Base-by-base conservation (phyloP, 2,113 vertebrate genomes). In the Channa argus region DNA sequence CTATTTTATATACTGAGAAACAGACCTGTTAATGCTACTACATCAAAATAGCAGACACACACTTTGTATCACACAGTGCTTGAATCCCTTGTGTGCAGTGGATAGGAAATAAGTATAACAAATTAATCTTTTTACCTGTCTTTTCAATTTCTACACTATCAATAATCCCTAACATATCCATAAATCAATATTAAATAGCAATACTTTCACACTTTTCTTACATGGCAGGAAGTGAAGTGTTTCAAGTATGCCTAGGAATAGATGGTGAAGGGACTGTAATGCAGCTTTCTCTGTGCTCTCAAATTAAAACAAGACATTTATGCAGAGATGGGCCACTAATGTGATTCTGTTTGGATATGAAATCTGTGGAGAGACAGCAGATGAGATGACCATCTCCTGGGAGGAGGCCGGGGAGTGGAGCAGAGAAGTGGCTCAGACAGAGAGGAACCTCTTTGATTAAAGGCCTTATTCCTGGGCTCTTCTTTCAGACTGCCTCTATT, bases 381-480 rank as follows among this genome's bases (percentile, higher is more conserved):
- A 85, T 60, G 74, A 87, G 84, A 83, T 86, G 82, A 55, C 78
- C 83, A 71, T 81, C 85, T 85, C 78, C 51, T 58, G 79, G 74
- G 79, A 86, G 63, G 73, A 86, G 75, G 63, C 59, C 2, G 12
- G 71, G 52, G 47, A 77, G n/a, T 5, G 63, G 41, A 61, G 67
- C 49, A 64, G 79, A 80, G 72, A 63, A 67, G 71, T 41, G 65
- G 71, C 77, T 83, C 79, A 87, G 88, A 87, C 86, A 77, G 71
- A 82, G 77, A 84, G 86, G 84, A 88, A 86, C 83, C 77, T 62
- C 72, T 58, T 63, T 81, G 83, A 92, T 92, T 88, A 82, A 80
- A 78, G 75, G 78, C 69, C 49, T 59, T 79, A 46, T 74, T 83
- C 63, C 71, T 85, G 51, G 34, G 14, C 59, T 68, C 54, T n/a